A percentile compares a stretch with the other conserved stretches of the same genome.
Evolutionary conservation across 2,888 invertebrate species (phyloP).

Genomic region (Thymelicus acteon): DNA sequence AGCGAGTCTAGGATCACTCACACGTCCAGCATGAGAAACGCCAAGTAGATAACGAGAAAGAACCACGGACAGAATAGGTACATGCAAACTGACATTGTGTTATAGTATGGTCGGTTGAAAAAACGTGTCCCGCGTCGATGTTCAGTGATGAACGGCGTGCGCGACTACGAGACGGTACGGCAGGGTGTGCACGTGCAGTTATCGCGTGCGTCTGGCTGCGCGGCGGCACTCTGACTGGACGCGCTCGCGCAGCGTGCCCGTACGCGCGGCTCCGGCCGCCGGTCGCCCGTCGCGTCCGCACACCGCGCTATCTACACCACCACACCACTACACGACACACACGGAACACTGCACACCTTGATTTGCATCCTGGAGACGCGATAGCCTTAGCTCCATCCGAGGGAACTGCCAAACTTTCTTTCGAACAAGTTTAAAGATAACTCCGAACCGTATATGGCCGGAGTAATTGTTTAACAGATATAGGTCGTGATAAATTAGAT

Average conservation of each 20-base stretch:
- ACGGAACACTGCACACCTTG: constrained; percentile 69
- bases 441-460: constrained; percentile 14
- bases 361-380: constrained; percentile 65
- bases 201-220: constrained; percentile 81
- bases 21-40: constrained; percentile 87
- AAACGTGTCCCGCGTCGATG: constrained; percentile 54
- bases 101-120: constrained; percentile 51
- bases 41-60: constrained; percentile 87
- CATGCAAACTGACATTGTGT: constrained; percentile 85
- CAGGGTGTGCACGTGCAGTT: constrained; percentile 62
- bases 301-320: constrained; percentile 71
- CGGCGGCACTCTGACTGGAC: constrained; percentile 85
- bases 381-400: constrained; percentile 45
- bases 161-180: constrained; percentile 33
- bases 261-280: constrained; percentile 33
- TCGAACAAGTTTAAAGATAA: constrained; percentile 38
- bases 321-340: constrained; percentile 47
- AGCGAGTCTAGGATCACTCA: constrained; percentile 51
- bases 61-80: constrained; percentile 88
- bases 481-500: constrained; percentile 14
- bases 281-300: constrained; percentile 77
- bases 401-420: constrained; percentile 44
- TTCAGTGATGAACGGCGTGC: constrained; percentile 68
- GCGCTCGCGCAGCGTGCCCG: constrained; percentile 75
- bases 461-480: background rate